These are phyloP conservation scores for Tragopan temminckii DNA, from an alignment of 2,797 vertebrate genomes.

Conservation along the genomic window DNA sequence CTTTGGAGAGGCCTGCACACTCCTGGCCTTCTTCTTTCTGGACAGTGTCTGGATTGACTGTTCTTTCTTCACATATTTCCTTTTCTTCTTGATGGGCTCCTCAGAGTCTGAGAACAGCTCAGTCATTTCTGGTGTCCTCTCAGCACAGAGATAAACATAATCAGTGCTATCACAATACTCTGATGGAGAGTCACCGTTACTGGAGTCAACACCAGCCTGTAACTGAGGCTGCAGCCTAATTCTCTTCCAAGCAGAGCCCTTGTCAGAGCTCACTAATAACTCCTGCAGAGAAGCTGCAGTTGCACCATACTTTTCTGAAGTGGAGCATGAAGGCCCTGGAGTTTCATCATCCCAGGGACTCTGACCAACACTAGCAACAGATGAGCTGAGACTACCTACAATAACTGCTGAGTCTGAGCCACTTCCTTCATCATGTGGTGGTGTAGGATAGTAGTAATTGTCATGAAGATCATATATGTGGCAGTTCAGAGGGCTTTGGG, in stretches of 20 bases:
- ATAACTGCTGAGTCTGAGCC: too few species aligned
- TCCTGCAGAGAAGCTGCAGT: too few species aligned
- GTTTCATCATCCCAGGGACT: too few species aligned
- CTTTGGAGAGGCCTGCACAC: slow-evolving; percentile 70
- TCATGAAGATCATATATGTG: too few species aligned
- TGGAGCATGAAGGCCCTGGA: too few species aligned
- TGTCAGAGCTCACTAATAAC: too few species aligned
- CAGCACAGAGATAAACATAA: slow-evolving; percentile 88
- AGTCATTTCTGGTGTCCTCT: slow-evolving; percentile 94
- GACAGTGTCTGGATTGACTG: slow-evolving; percentile 76
- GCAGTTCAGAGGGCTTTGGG: too few species aligned
- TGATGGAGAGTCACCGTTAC: slow-evolving; percentile 74
- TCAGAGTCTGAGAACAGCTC: slow-evolving; percentile 92
- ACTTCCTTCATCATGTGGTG: too few species aligned
- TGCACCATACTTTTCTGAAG: too few species aligned
- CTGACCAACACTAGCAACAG: too few species aligned
- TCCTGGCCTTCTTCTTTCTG: slow-evolving; percentile 76
- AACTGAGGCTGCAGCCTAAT: slow-evolving; percentile 42
- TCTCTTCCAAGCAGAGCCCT: neutral
- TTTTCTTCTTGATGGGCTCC: slow-evolving; percentile 82
- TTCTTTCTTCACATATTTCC: slow-evolving; percentile 76
- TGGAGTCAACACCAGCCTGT: slow-evolving; percentile 58
- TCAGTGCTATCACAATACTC: slow-evolving; percentile 92
- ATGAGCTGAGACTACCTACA: too few species aligned
- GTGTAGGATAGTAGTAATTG: too few species aligned